A percentile compares a stretch with the other conserved stretches of the same genome.
Conservation (phyloP, 2,113 vertebrate species). For the Apodemus sylvaticus region DNA sequence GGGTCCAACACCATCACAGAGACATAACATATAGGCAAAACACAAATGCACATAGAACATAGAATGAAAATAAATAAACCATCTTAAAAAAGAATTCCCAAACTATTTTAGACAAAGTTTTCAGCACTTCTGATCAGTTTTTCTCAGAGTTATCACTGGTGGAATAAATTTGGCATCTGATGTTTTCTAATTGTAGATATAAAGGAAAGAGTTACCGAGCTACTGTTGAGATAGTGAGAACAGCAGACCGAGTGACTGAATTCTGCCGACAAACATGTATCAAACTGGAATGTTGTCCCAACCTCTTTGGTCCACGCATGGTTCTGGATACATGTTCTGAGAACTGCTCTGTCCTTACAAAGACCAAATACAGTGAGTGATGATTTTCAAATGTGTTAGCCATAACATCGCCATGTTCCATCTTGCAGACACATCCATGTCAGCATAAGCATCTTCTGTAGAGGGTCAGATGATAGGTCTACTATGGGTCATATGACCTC, state of each 20-base stretch:
- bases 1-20: neutral
- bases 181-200: slow-evolving; percentile 87
- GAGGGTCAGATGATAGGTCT: slow-evolving; percentile 38
- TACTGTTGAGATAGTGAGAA: slow-evolving; percentile 96
- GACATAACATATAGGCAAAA: neutral
- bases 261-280: slow-evolving; percentile 98
- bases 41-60: neutral
- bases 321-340: slow-evolving; percentile 97
- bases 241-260: slow-evolving; percentile 94
- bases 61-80: neutral
- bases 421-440: neutral
- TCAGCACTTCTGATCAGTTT: slow-evolving; percentile 22
- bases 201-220: slow-evolving; percentile 99
- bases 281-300: slow-evolving; percentile 97
- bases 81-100: neutral
- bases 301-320: slow-evolving; percentile 97
- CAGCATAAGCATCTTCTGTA: neutral
- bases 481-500: neutral
- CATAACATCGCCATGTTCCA: neutral
- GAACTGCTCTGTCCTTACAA: slow-evolving; percentile 98
- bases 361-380: slow-evolving; percentile 98
- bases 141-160: slow-evolving; percentile 36
- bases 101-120: slow-evolving; percentile 1
- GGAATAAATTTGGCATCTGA: neutral
- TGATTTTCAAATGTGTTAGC: slow-evolving; percentile 47